These are phyloP conservation scores for Dinocampus coccinellae DNA, from an alignment of 2,888 invertebrate species.

Conservation along the genomic window DNA sequence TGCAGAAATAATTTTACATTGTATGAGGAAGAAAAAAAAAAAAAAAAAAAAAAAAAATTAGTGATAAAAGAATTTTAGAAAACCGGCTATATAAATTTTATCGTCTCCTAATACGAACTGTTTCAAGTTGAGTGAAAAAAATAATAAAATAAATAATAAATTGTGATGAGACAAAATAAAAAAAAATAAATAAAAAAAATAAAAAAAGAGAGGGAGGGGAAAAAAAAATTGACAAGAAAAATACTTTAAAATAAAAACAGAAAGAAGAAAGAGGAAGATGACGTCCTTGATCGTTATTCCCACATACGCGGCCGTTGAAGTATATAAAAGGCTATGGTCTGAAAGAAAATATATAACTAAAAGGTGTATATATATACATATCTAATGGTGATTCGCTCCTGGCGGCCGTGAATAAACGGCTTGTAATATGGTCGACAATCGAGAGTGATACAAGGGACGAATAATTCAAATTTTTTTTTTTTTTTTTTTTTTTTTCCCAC, in stretches of 20 bases:
- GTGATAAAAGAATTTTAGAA: not conserved
- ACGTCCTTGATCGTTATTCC: conserved; percentile 22
- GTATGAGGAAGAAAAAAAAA: not conserved
- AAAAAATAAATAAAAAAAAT: not conserved
- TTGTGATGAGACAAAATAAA: not conserved
- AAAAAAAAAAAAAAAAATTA: not conserved
- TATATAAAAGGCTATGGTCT: not conserved
- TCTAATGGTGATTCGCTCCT: conserved; percentile 3
- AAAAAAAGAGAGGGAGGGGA: conserved; percentile 7
- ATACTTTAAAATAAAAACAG: not conserved
- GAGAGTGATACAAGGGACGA: conserved; percentile 26
- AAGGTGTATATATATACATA: not conserved
- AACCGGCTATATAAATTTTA: not conserved
- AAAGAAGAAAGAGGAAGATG: conserved; percentile 14
- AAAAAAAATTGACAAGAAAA: not conserved
- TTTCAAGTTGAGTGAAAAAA: not conserved
- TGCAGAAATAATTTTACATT: too few species aligned
- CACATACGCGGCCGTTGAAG: not conserved
- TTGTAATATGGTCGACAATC: conserved; percentile 26
- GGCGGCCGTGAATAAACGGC: conserved; percentile 21
- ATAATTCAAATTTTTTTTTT: conserved; percentile 6
- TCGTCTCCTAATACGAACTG: not conserved
- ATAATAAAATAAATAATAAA: not conserved
- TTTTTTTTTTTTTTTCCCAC: too few species aligned
- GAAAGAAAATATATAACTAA: conserved; percentile 8